phyloP scores from a whole-genome alignment of 2,888 invertebrate genomes.

The Sinotaia quadrata region DNA sequence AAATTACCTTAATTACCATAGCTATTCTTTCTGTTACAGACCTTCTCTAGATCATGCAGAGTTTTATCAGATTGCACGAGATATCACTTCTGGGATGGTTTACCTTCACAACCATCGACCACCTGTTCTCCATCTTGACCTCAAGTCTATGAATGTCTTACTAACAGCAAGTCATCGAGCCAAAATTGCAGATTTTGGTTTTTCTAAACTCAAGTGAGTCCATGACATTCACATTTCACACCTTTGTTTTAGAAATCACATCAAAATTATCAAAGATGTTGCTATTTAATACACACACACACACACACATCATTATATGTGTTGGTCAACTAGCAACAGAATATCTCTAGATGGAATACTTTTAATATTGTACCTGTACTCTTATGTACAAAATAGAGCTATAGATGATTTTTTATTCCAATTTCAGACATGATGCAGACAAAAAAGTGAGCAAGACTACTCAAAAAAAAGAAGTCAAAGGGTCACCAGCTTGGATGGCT shows the following conservation, averaged over 20 bases:
- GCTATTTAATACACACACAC: too few relatives aligned
- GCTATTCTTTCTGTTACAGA: slow-evolving; percentile 38
- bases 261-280: slow-evolving; percentile 11
- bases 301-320: too few relatives aligned
- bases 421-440: slow-evolving; percentile 65
- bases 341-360: too few relatives aligned
- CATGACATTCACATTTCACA: not conserved
- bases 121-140: slow-evolving; percentile 65
- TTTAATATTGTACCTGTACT: too few relatives aligned
- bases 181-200: slow-evolving; percentile 70
- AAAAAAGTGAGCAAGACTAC: slow-evolving; percentile 41
- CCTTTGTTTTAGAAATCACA: not conserved
- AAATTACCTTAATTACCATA: too few relatives aligned
- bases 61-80: slow-evolving; percentile 62
- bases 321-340: too few relatives aligned
- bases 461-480: slow-evolving; percentile 39
- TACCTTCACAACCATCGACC: slow-evolving; percentile 66
- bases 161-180: slow-evolving; percentile 57
- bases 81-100: slow-evolving; percentile 66
- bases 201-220: slow-evolving; percentile 67
- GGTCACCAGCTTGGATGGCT: slow-evolving; percentile 68
- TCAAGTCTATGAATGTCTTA: slow-evolving; percentile 67
- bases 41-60: slow-evolving; percentile 59
- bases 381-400: too few relatives aligned
- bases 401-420: too few relatives aligned